A percentile compares a stretch with the other conserved stretches of the same genome.
Evolutionary conservation across 2,797 vertebrate genomes (phyloP).

Genomic region (Sebastes baramenuke): DNA sequence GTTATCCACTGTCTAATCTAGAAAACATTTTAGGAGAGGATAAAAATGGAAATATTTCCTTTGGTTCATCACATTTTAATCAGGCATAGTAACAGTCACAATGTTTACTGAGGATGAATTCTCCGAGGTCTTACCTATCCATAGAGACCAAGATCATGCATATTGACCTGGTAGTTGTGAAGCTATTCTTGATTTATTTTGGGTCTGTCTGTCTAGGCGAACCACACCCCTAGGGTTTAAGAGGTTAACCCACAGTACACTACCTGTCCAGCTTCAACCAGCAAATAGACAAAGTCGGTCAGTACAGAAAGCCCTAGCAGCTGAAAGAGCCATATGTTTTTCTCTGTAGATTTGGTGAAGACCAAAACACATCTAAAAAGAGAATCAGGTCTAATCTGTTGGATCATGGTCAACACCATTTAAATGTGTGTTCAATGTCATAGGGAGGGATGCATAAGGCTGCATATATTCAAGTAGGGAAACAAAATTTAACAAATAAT

Average conservation of each 20-base stretch:
- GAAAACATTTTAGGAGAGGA: too few relatives aligned
- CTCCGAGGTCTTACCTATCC: too few relatives aligned
- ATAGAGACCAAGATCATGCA: too few relatives aligned
- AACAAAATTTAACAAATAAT: not conserved
- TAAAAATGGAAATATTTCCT: too few relatives aligned
- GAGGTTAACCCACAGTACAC: not conserved
- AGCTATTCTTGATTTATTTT: too few relatives aligned
- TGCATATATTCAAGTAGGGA: not conserved
- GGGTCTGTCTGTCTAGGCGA: too few relatives aligned
- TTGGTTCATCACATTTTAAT: too few relatives aligned
- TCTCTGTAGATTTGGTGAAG: not conserved
- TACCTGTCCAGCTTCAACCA: not conserved
- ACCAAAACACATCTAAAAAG: not conserved
- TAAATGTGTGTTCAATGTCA: not conserved
- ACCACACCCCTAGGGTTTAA: too few relatives aligned
- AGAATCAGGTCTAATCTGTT: not conserved
- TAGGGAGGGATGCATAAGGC: not conserved
- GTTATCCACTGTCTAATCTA: too few relatives aligned
- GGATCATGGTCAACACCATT: not conserved
- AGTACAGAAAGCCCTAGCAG: not conserved
- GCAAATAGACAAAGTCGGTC: not conserved
- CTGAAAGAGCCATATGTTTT: not conserved
- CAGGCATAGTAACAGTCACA: too few relatives aligned
- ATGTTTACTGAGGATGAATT: too few relatives aligned
- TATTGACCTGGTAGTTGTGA: too few relatives aligned